These are phyloP conservation scores for Archips xylosteana DNA, from an alignment of 2,888 invertebrate species.

Conservation along the genomic window DNA sequence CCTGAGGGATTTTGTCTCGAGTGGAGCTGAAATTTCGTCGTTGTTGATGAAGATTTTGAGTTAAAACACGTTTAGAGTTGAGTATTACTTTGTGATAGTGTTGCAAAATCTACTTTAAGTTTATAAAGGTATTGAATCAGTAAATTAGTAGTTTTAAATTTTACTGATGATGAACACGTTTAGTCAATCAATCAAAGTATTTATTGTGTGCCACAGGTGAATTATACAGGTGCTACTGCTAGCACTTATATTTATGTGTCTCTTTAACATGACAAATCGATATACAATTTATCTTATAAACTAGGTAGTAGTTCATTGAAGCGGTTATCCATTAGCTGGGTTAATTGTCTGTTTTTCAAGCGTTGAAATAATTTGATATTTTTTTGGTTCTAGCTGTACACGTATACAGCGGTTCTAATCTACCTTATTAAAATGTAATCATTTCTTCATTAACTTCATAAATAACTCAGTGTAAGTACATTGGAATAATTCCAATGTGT, in stretches of 20 bases:
- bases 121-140: background rate
- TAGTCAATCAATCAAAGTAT: no score
- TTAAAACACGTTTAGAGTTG: background rate
- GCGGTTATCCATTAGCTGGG: no score
- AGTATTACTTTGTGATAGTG: background rate
- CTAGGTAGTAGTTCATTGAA: no score
- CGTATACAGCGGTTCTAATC: no score
- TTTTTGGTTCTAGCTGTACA: no score
- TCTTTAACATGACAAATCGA: no score
- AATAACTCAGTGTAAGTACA: conserved; percentile 6
- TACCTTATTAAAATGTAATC: background rate
- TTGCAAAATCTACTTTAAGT: background rate
- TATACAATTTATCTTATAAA: no score
- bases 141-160: background rate
- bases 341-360: background rate
- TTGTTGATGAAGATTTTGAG: conserved; percentile 16
- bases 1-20: conserved; percentile 3
- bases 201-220: no score
- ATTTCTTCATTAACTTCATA: background rate
- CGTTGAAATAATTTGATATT: background rate
- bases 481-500: conserved; percentile 9
- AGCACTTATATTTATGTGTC: no score
- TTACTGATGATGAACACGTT: no score
- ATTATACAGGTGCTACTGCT: no score
- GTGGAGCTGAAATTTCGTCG: background rate